Base-by-base conservation (phyloP, 2,113 vertebrate species). In the Anser brachyrhynchus region DNA sequence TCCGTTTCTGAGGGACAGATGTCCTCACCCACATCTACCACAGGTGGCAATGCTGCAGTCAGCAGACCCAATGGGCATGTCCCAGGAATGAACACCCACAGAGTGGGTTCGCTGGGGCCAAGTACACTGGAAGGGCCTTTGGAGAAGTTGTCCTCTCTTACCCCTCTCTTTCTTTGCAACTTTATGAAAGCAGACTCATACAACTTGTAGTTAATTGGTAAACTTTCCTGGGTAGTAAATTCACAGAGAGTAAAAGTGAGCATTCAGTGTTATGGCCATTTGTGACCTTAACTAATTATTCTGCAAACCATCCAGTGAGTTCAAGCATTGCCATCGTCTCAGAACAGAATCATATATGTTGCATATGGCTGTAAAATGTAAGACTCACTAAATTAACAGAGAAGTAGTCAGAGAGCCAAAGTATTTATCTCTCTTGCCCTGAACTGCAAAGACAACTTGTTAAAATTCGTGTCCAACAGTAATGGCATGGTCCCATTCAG, bases 1-100 rank as follows among this genome's bases (percentile, higher is more conserved):
- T 73, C 12, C 20, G 10, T 81, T 95, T 85, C 84, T 76, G 87
- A 94, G 83, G 64, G 91, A 93, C 93, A 96, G 95, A 96, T 95
- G 96, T 93, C 79, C 75, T 72, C 77, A 43, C 33, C 72, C 57
- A 0, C 70, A 91, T 1, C 85, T 64, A 4, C 77, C 89, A 77
- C 86, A 77, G 89, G 84, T 82, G 87, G 84, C 76, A 87, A 71
- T 49, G 59, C 76, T 55, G 55, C 43, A 41, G 69, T 74, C 80
- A 94, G 77, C 62, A 87, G 71, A 83, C 58, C 33, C 37, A 21
- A 6, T 3, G 70, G 61, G 54, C n/a, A 73, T 33, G 20, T 82
- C 88, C 28, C 84, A 74, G 67, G 74, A 93, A 94, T 41, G 29
- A 72, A 31, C 41, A 11, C 71, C 87, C 13, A 6, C 31, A 22